Evolutionary conservation across 2,113 vertebrate genomes (phyloP).

Genomic region (Psephotus haematonotus): DNA sequence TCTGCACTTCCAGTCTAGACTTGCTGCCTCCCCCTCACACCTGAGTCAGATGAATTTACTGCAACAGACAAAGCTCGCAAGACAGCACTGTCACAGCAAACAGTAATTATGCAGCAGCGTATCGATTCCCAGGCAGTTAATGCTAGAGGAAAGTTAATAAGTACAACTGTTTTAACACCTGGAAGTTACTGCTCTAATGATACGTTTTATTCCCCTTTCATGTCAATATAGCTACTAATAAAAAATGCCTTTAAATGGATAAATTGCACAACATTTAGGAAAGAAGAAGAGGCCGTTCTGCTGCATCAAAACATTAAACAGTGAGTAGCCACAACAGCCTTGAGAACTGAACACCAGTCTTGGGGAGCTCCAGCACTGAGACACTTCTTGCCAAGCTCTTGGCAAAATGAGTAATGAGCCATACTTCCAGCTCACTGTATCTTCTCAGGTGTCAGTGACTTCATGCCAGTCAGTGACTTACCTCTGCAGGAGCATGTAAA

Average conservation of each 20-base stretch:
- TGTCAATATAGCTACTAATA: background rate
- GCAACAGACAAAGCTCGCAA: background rate
- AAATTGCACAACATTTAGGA: background rate
- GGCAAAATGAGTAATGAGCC: background rate
- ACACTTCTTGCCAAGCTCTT: background rate
- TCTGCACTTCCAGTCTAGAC: constrained; percentile 1
- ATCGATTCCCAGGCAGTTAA: background rate
- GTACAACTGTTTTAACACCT: background rate
- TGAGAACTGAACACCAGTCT: background rate
- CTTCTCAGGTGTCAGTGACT: background rate
- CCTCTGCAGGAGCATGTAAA: constrained; percentile 98
- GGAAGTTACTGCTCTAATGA: background rate
- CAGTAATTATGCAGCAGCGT: background rate
- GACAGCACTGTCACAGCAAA: background rate
- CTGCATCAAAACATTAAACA: background rate
- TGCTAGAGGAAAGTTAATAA: background rate
- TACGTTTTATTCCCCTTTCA: background rate
- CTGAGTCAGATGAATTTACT: constrained; percentile 29
- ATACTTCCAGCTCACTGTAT: background rate
- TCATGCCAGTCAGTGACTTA: background rate
- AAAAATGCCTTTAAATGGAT: background rate
- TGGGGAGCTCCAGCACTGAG: background rate
- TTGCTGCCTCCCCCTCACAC: constrained; percentile 1
- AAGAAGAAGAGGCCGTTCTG: background rate
- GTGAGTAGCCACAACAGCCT: background rate